Percentiles rank a stretch among this genome's conserved stretches.
Evolutionary conservation across 1,140 invertebrate species (phyloP).

Genomic region (Ceratosolen solmsi): DNA sequence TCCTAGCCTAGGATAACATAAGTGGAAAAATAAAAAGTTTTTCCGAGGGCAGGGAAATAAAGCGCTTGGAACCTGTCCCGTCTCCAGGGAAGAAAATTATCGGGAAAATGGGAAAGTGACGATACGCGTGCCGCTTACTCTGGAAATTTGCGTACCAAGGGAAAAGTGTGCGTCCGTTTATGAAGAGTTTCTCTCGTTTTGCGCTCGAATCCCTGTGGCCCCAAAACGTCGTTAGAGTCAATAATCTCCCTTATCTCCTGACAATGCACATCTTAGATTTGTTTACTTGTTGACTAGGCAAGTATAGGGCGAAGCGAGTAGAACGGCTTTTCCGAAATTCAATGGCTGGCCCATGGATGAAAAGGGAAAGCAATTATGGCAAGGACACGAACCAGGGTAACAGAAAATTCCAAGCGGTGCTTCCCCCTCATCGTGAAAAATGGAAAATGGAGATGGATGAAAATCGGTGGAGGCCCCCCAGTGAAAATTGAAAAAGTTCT

Average conservation of each 20-base stretch:
- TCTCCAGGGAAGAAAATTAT: too few species aligned
- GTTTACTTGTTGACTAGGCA: slow-evolving; percentile 46
- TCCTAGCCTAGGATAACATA: slow-evolving; percentile 15
- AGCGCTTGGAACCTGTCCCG: not conserved
- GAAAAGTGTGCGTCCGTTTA: not conserved
- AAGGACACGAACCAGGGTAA: slow-evolving; percentile 45
- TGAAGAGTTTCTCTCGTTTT: not conserved
- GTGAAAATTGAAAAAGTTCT: not conserved
- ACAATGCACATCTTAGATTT: slow-evolving; percentile 19
- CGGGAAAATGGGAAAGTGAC: not conserved
- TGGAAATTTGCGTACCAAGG: not conserved
- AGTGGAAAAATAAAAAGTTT: not conserved
- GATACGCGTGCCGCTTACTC: not conserved
- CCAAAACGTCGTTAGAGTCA: not conserved
- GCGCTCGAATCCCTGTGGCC: not conserved
- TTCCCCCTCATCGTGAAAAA: not conserved
- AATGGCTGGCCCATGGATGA: not conserved
- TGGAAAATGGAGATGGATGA: not conserved
- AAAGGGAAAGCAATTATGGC: slow-evolving; percentile 48
- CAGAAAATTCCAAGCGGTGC: slow-evolving; percentile 27
- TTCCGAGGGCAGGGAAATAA: not conserved
- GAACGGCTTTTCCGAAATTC: slow-evolving; percentile 17
- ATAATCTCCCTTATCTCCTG: slow-evolving; percentile 6
- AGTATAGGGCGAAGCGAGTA: not conserved
- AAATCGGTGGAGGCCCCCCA: not conserved